These are phyloP conservation scores for Sebastes steindachneri DNA, from an alignment of 2,797 vertebrate genomes.

Conservation along the genomic window DNA sequence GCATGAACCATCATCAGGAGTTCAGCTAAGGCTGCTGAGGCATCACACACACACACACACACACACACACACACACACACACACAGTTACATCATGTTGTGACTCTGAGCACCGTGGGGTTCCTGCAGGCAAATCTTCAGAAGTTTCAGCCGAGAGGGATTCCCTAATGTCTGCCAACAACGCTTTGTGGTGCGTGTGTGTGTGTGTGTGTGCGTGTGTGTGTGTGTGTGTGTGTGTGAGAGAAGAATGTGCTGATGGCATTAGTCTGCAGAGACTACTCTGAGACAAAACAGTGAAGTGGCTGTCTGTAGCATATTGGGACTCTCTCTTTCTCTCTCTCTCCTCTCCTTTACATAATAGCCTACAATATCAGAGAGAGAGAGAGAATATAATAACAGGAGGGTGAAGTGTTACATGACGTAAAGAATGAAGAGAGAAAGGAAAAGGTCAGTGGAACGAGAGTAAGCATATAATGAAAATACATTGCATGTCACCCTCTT, in stretches of 20 bases:
- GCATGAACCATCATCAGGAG: slow-evolving; percentile 1
- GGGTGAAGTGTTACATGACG: neutral
- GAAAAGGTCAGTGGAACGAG: neutral
- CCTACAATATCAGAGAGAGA: neutral
- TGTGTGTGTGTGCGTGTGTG: neutral
- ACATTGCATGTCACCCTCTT: neutral
- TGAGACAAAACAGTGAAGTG: neutral
- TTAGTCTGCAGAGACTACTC: slow-evolving; percentile 1
- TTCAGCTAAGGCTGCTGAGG: neutral
- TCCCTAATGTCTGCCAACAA: neutral
- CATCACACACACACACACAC: neutral
- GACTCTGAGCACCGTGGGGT: slow-evolving; percentile 14
- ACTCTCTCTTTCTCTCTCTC: neutral
- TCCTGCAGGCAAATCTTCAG: slow-evolving; percentile 41
- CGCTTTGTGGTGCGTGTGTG: neutral
- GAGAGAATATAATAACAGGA: neutral
- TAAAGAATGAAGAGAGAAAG: neutral
- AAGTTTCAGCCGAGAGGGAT: slow-evolving; percentile 9
- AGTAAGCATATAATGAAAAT: neutral
- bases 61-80: neutral
- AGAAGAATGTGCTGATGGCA: neutral
- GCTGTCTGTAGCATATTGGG: neutral
- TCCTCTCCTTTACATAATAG: neutral
- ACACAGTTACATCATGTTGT: slow-evolving; percentile 10
- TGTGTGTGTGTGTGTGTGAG: neutral